A percentile compares a stretch with the other conserved stretches of the same genome.
These are phyloP conservation scores for Homarus gammarus DNA, from an alignment of 2,888 invertebrate species.

Conservation along the genomic window DNA sequence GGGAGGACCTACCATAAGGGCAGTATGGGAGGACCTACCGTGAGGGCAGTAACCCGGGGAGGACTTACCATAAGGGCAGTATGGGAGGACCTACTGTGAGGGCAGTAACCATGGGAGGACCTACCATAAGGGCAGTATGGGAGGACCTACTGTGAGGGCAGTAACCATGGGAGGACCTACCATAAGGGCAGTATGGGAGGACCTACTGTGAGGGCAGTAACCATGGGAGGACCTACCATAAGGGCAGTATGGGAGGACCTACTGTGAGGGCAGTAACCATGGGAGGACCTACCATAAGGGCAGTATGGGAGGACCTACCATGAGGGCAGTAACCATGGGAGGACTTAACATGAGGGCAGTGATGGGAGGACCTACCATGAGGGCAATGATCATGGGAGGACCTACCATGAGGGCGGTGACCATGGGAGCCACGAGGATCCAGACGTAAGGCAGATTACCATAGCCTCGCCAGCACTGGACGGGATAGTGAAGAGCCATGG, in stretches of 20 bases:
- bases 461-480: constrained; percentile 78
- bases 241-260: neutral
- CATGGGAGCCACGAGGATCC: constrained; percentile 79
- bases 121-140: neutral
- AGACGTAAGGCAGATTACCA: constrained; percentile 77
- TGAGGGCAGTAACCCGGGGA: neutral
- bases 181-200: no score
- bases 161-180: neutral
- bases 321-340: neutral
- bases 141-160: neutral
- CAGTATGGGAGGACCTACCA: neutral
- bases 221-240: neutral
- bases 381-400: constrained; percentile 16
- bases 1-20: no score
- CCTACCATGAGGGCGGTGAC: constrained; percentile 78
- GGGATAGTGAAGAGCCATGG: constrained; percentile 78
- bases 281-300: no score
- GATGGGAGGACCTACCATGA: neutral
- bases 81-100: neutral
- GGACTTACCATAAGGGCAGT: neutral
- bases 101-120: neutral
- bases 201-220: neutral
- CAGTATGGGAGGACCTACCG: no score
- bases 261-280: constrained; percentile 4
- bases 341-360: neutral